A percentile compares a stretch with the other conserved stretches of the same genome.
Conservation (phyloP, 2,888 invertebrate genomes). For the Acleris sparsana region DNA sequence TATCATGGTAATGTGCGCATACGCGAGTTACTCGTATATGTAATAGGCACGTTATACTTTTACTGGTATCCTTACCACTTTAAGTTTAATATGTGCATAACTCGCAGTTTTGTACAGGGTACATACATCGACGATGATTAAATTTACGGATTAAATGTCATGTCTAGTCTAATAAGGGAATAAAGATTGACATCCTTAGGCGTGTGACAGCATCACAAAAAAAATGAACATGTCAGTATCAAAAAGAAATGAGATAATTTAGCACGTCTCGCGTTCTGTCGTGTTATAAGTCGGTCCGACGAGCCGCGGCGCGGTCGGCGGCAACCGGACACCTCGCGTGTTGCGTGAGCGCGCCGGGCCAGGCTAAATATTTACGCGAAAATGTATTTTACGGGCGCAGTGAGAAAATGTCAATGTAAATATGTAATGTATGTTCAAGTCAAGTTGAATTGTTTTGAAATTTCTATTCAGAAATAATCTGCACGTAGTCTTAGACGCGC, state of each 20-base stretch:
- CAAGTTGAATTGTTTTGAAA: no score
- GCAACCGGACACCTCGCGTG: conserved; percentile 73
- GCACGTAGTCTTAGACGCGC: no score
- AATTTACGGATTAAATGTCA: no score
- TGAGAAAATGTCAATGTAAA: conserved; percentile 9
- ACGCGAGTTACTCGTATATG: conserved; percentile 19
- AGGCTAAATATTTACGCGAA: conserved; percentile 34
- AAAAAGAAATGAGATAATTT: conserved; percentile 57
- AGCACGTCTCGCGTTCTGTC: conserved; percentile 57
- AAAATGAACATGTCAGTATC: conserved; percentile 43
- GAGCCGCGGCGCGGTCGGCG: conserved; percentile 44
- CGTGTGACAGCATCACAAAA: no score
- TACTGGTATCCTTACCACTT: background rate
- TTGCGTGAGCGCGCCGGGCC: conserved; percentile 41
- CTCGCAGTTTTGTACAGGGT: no score
- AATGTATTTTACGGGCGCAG: conserved; percentile 12
- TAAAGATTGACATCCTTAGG: no score
- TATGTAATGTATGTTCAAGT: no score
- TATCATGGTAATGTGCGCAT: conserved; percentile 43
- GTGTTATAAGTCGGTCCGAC: conserved; percentile 71
- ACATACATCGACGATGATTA: no score
- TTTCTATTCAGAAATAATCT: no score
- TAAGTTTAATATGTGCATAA: no score
- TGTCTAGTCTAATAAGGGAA: no score
- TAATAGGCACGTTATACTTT: conserved; percentile 8